Percentiles rank a stretch among this genome's conserved stretches.
phyloP scores from a whole-genome alignment of 2,888 invertebrate genomes.

The Drosophila algonquin region DNA sequence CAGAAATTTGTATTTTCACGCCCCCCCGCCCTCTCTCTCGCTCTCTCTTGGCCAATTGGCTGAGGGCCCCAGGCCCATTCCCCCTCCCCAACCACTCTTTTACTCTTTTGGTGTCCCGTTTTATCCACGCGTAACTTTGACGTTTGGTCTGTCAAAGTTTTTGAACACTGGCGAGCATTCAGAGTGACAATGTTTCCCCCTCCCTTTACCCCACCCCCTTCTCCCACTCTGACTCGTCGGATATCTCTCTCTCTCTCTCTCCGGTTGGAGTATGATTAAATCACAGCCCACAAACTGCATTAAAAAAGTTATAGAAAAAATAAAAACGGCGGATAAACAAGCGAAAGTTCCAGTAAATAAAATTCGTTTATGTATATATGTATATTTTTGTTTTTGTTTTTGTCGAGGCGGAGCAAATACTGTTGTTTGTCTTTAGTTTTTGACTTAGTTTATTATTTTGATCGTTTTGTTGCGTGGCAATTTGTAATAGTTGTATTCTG shows the following conservation, averaged over 20 bases:
- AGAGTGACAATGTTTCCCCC: slow-evolving; percentile 57
- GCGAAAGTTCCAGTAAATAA: slow-evolving; percentile 30
- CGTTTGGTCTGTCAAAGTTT: slow-evolving; percentile 70
- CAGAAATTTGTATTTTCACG: slow-evolving; percentile 63
- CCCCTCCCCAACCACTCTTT: background rate
- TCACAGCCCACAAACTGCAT: slow-evolving; percentile 70
- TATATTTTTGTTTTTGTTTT: slow-evolving; percentile 4
- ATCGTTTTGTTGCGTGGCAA: slow-evolving; percentile 46
- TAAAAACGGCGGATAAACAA: slow-evolving; percentile 20
- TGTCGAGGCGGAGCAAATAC: slow-evolving; percentile 14
- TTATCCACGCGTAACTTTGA: slow-evolving; percentile 60
- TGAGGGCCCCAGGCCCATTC: slow-evolving; percentile 46
- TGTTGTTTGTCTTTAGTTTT: slow-evolving; percentile 58
- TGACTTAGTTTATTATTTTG: slow-evolving; percentile 60
- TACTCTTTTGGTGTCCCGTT: slow-evolving; percentile 9
- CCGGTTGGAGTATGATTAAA: slow-evolving; percentile 58
- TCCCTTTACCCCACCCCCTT: background rate
- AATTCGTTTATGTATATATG: slow-evolving; percentile 29
- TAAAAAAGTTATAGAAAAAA: slow-evolving; percentile 67
- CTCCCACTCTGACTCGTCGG: background rate
- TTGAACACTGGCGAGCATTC: slow-evolving; percentile 58
- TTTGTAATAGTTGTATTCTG: slow-evolving; percentile 55
- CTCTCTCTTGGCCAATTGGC: slow-evolving; percentile 59
- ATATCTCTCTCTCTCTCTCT: slow-evolving; percentile 1
- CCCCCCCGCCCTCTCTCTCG: background rate